A percentile compares a stretch with the other conserved stretches of the same genome.
Conservation (phyloP, 1,140 invertebrate genomes). For the Drosophila tristis region DNA sequence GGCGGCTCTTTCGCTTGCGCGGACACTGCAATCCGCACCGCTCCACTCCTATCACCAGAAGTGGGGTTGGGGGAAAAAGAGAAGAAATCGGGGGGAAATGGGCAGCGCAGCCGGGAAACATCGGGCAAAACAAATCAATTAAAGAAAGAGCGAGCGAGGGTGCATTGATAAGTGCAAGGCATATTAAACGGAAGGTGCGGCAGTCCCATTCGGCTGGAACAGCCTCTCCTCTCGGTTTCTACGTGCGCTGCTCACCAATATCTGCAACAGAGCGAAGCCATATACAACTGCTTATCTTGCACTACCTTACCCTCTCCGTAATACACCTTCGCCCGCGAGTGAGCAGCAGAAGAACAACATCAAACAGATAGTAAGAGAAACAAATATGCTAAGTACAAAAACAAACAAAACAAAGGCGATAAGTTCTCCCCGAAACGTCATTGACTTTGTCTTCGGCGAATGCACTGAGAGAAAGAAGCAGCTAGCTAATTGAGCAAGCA, state of each 20-base stretch:
- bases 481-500: too few species aligned
- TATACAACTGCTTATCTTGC: neutral
- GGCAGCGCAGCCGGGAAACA: neutral
- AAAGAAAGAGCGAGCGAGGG: conserved; percentile 33
- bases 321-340: too few species aligned
- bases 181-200: neutral
- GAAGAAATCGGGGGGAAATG: neutral
- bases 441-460: conserved; percentile 33
- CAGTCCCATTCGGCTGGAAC: too few species aligned
- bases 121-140: conserved; percentile 76
- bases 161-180: conserved; percentile 67
- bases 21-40: conserved; percentile 25
- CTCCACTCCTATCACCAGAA: conserved; percentile 11
- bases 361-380: conserved; percentile 17
- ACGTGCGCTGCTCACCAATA: too few species aligned
- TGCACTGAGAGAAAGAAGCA: conserved; percentile 27
- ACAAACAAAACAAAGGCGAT: conserved; percentile 47
- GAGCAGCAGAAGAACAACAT: conserved; percentile 5
- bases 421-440: conserved; percentile 58
- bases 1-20: conserved; percentile 11
- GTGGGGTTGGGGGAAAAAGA: neutral
- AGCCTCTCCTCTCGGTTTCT: too few species aligned
- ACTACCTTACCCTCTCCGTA: too few species aligned
- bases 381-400: conserved; percentile 17
- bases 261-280: neutral